Conservation (phyloP, 2,797 vertebrate species). For the Brachymystax lenok region DNA sequence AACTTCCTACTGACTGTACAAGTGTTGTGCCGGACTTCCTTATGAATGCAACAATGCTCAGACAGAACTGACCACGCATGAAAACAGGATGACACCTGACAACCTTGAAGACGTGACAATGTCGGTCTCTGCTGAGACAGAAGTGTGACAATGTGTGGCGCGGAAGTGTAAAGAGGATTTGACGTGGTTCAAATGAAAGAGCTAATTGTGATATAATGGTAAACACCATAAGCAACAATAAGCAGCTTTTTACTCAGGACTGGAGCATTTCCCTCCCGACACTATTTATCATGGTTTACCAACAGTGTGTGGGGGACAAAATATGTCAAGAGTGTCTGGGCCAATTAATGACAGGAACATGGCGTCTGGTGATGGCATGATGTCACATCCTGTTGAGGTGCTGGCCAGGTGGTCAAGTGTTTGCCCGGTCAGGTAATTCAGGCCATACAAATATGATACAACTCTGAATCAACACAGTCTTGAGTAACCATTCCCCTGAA, state of each 20-base stretch:
- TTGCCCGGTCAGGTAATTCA: not conserved
- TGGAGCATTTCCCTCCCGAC: slow-evolving; percentile 61
- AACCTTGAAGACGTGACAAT: slow-evolving; percentile 57
- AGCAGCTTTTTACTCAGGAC: slow-evolving; percentile 58
- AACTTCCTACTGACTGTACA: slow-evolving; percentile 56
- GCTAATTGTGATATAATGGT: slow-evolving; percentile 55
- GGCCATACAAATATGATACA: not conserved
- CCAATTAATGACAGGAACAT: slow-evolving; percentile 71
- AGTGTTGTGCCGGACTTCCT: slow-evolving; percentile 58
- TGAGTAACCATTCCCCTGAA: not conserved
- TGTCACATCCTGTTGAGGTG: slow-evolving; percentile 68
- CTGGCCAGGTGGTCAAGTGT: slow-evolving; percentile 66
- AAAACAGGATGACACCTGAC: slow-evolving; percentile 82
- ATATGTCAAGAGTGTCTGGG: slow-evolving; percentile 40
- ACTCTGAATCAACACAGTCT: not conserved
- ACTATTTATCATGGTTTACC: slow-evolving; percentile 40
- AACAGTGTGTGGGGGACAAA: slow-evolving; percentile 43
- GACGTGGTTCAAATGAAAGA: slow-evolving; percentile 60
- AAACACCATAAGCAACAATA: slow-evolving; percentile 62
- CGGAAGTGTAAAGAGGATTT: slow-evolving; percentile 73
- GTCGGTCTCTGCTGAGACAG: slow-evolving; percentile 36
- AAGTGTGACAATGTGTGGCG: slow-evolving; percentile 35
- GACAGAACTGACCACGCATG: slow-evolving; percentile 48
- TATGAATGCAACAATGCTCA: slow-evolving; percentile 57
- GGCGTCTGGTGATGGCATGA: slow-evolving; percentile 50